These are phyloP conservation scores for Microvelia longipes DNA, from an alignment of 1,140 invertebrate genomes.

Conservation along the genomic window DNA sequence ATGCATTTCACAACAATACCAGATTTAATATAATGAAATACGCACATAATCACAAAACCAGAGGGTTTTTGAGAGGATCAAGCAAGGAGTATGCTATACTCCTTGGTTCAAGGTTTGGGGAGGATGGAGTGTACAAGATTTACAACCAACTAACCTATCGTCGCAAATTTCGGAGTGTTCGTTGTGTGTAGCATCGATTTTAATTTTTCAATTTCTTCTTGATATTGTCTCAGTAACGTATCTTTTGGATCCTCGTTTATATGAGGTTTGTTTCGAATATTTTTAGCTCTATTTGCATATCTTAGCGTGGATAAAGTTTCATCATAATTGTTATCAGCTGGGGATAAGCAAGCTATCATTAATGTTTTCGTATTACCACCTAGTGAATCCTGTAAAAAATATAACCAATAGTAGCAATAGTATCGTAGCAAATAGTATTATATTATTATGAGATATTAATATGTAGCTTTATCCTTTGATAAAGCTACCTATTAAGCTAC, in stretches of 20 bases:
- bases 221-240: conserved; percentile 69
- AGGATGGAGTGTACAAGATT: too few relatives aligned
- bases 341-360: conserved; percentile 86
- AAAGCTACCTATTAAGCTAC: background rate
- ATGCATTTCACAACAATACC: too few relatives aligned
- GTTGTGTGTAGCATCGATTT: conserved; percentile 43
- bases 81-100: too few relatives aligned
- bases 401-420: background rate
- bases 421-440: background rate
- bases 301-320: conserved; percentile 78
- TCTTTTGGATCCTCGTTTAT: conserved; percentile 93
- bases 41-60: too few relatives aligned
- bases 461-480: background rate
- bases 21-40: too few relatives aligned
- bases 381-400: conserved; percentile 53
- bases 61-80: too few relatives aligned
- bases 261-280: conserved; percentile 81
- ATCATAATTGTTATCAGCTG: conserved; percentile 75
- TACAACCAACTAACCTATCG: conserved; percentile 13
- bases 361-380: conserved; percentile 87
- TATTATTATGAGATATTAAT: background rate
- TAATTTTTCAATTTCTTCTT: conserved; percentile 66
- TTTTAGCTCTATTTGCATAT: conserved; percentile 81
- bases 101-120: too few relatives aligned
- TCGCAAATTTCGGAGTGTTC: conserved; percentile 7